Conservation (phyloP, 2,888 invertebrate species). For the Platynereis dumerilii region DNA sequence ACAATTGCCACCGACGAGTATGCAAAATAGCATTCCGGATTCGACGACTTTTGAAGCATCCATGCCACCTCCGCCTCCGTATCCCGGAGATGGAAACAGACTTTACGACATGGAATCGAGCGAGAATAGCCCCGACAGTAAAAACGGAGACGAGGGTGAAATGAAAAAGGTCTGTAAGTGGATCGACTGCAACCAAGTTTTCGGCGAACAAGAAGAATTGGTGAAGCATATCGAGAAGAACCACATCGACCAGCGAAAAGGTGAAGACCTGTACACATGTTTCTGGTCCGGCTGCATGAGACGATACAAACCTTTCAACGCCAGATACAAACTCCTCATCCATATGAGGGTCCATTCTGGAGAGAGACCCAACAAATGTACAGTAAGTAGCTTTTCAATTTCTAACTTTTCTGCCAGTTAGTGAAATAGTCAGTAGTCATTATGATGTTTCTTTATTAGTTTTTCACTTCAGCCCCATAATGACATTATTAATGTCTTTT, state of each 20-base stretch:
- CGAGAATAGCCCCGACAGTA: constrained; percentile 11
- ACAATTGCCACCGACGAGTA: constrained; percentile 10
- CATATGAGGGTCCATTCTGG: constrained; percentile 64
- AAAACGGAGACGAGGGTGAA: constrained; percentile 49
- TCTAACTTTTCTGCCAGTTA: neutral
- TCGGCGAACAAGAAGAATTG: constrained; percentile 57
- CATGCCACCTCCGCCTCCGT: constrained; percentile 55
- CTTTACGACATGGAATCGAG: constrained; percentile 11
- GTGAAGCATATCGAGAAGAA: constrained; percentile 62
- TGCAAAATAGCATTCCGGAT: constrained; percentile 3
- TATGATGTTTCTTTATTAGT: no score
- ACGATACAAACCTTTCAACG: constrained; percentile 61
- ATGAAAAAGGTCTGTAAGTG: constrained; percentile 51
- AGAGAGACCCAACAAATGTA: constrained; percentile 63
- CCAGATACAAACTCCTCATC: constrained; percentile 62
- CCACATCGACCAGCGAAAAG: constrained; percentile 62
- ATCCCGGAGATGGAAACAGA: constrained; percentile 37
- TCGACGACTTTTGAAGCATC: constrained; percentile 24
- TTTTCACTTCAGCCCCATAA: no score
- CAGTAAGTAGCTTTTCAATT: constrained; percentile 46
- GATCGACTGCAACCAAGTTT: constrained; percentile 59
- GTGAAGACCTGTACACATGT: constrained; percentile 61
- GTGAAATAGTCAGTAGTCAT: no score
- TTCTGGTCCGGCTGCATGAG: constrained; percentile 61
- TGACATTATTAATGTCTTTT: no score